These are phyloP conservation scores for Ormyrus labotus DNA, from an alignment of 2,888 invertebrate species.

Conservation along the genomic window DNA sequence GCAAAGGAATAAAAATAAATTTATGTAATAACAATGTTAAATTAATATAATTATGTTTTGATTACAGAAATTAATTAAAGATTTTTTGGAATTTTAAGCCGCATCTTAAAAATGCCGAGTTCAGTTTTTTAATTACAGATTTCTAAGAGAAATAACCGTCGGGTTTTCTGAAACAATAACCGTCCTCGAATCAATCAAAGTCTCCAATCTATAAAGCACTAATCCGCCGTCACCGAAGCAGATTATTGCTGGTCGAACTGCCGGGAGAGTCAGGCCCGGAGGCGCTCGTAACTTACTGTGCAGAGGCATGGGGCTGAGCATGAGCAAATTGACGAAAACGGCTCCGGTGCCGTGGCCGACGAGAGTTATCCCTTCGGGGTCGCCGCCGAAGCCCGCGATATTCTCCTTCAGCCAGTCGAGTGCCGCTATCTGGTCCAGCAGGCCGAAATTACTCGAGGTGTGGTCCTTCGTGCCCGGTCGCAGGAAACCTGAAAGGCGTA, in stretches of 20 bases:
- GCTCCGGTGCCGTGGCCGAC: slow-evolving; percentile 98
- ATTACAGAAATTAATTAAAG: too few relatives aligned
- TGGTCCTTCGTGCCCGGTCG: slow-evolving; percentile 86
- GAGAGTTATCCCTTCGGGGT: slow-evolving; percentile 90
- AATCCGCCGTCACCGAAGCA: background rate
- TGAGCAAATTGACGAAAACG: slow-evolving; percentile 93
- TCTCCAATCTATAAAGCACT: too few relatives aligned
- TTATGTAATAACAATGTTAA: too few relatives aligned
- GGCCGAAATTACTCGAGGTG: slow-evolving; percentile 91
- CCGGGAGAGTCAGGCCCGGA: background rate
- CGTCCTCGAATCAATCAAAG: too few relatives aligned
- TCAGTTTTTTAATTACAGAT: too few relatives aligned
- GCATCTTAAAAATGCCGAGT: too few relatives aligned
- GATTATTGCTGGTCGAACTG: slow-evolving; percentile 15
- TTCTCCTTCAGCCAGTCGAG: slow-evolving; percentile 97
- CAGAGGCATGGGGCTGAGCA: slow-evolving; percentile 86
- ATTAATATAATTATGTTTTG: too few relatives aligned
- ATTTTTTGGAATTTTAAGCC: too few relatives aligned
- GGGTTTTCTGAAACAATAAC: too few relatives aligned
- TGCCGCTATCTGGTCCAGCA: slow-evolving; percentile 95
- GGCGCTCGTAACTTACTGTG: slow-evolving; percentile 5
- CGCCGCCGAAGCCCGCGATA: slow-evolving; percentile 93
- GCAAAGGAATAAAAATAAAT: slow-evolving; percentile 52
- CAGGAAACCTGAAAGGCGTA: slow-evolving; percentile 82
- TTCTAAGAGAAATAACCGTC: too few relatives aligned